These are phyloP conservation scores for Frieseomelitta varia DNA, from an alignment of 1,140 invertebrate genomes.

Conservation along the genomic window DNA sequence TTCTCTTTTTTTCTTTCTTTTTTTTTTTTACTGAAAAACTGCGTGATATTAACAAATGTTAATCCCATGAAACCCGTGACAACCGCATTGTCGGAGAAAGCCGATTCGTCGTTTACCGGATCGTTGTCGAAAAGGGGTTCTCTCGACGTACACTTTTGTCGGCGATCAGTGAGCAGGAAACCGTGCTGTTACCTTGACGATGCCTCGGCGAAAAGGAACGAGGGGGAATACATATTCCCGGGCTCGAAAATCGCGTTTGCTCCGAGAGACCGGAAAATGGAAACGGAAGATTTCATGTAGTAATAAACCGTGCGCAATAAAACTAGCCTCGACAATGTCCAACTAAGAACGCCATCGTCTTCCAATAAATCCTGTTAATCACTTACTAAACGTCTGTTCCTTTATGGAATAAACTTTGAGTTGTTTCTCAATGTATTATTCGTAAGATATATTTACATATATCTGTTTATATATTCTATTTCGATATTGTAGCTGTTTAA, in stretches of 20 bases:
- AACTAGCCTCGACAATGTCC: background rate
- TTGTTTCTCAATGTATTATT: background rate
- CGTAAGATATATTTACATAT: background rate
- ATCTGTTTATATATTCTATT: background rate
- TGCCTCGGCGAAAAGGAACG: constrained; percentile 43
- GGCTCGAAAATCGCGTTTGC: constrained; percentile 32
- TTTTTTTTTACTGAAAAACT: constrained; percentile 5
- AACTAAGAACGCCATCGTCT: background rate
- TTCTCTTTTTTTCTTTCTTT: too few species aligned
- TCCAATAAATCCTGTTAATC: background rate
- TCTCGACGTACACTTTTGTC: constrained; percentile 52
- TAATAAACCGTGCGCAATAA: constrained; percentile 20
- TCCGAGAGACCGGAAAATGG: constrained; percentile 38
- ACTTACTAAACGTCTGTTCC: background rate
- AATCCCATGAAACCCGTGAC: constrained; percentile 49
- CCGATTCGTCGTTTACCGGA: constrained; percentile 52
- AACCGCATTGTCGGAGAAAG: constrained; percentile 43
- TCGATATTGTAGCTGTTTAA: background rate
- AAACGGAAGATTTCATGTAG: constrained; percentile 25
- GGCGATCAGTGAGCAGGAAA: constrained; percentile 55
- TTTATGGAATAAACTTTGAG: background rate
- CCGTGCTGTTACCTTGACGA: constrained; percentile 55
- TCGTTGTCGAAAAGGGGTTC: constrained; percentile 54
- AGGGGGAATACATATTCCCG: constrained; percentile 46
- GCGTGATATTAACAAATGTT: constrained; percentile 50